Conservation (phyloP, 2,888 invertebrate species). For the Polymixis flavicincta region DNA sequence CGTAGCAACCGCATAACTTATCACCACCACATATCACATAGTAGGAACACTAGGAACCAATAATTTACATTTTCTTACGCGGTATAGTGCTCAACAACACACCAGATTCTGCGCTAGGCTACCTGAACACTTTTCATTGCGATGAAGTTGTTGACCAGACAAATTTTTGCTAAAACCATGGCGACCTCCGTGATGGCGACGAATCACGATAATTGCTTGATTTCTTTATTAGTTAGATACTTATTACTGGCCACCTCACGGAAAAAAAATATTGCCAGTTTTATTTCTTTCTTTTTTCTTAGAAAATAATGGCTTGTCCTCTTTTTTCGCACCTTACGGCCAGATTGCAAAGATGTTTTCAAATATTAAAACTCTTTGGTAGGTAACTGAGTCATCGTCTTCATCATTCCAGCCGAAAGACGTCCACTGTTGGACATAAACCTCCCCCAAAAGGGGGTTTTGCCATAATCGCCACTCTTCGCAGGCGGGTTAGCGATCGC, state of each 20-base stretch:
- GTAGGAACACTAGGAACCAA: neutral
- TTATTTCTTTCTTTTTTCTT: neutral
- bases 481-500: too few species aligned
- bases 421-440: too few species aligned
- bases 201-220: neutral
- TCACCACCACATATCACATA: neutral
- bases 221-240: neutral
- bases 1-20: neutral
- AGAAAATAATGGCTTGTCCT: too few species aligned
- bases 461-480: too few species aligned
- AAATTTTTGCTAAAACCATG: neutral
- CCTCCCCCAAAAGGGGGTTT: too few species aligned
- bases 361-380: neutral
- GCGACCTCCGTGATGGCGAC: too few species aligned
- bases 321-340: neutral
- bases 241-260: neutral
- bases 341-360: neutral
- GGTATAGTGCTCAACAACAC: neutral
- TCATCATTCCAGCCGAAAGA: too few species aligned
- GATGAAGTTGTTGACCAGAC: neutral
- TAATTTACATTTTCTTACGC: neutral
- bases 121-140: neutral
- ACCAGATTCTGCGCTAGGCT: neutral
- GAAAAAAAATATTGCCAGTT: neutral
- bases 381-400: neutral